phyloP scores from a whole-genome alignment of 1,140 invertebrate species.

The Meloidogyne floridensis region DNA sequence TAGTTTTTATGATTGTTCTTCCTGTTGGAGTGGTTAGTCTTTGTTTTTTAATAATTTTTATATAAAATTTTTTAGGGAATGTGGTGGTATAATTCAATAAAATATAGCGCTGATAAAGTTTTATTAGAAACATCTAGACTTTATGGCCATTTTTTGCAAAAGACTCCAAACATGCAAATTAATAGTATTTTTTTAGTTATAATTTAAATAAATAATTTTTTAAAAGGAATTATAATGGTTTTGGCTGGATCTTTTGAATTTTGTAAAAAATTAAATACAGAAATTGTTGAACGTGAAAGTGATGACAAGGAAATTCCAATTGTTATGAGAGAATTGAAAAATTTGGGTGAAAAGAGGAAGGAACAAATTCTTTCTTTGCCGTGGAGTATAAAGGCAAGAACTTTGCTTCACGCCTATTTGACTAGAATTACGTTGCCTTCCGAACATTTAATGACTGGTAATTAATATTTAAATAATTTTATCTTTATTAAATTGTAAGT shows the following conservation, averaged over 20 bases:
- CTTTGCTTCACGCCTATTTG: slow-evolving; percentile 90
- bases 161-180: slow-evolving; percentile 89
- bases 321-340: slow-evolving; percentile 85
- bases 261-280: slow-evolving; percentile 86
- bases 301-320: slow-evolving; percentile 93
- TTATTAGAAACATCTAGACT: slow-evolving; percentile 90
- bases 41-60: slow-evolving; percentile 24
- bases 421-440: slow-evolving; percentile 79
- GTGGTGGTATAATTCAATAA: slow-evolving; percentile 98
- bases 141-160: slow-evolving; percentile 92
- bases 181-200: slow-evolving; percentile 72
- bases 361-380: slow-evolving; percentile 86
- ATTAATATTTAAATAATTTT: not conserved
- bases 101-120: slow-evolving; percentile 87
- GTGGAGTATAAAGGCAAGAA: slow-evolving; percentile 95
- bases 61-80: slow-evolving; percentile 73
- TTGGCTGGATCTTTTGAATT: slow-evolving; percentile 93
- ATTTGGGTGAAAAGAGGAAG: slow-evolving; percentile 90
- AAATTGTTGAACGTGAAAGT: slow-evolving; percentile 86
- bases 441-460: slow-evolving; percentile 76
- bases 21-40: slow-evolving; percentile 77
- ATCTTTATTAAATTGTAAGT: not conserved
- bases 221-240: slow-evolving; percentile 86
- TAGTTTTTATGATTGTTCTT: slow-evolving; percentile 95
- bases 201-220: slow-evolving; percentile 21